Evolutionary conservation across 1,140 invertebrate species (phyloP), one percentile per base, ranked within the genome.

Genomic region (Cecropterus lyciades): DNA sequence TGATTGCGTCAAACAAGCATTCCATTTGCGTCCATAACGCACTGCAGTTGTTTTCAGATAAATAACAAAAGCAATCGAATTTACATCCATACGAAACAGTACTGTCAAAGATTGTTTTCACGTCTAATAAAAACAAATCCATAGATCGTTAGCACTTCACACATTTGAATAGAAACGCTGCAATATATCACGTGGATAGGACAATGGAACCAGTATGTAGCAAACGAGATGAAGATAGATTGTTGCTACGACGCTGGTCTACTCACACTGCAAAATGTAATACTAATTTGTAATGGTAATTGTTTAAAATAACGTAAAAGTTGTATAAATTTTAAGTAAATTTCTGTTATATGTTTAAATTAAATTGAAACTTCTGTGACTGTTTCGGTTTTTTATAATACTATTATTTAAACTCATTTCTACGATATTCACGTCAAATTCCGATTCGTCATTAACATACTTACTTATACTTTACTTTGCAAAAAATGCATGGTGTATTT

Each of bases 201-300:
- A 73, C 71, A 73, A 70, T 73, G 74, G 74, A 76, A 33, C 52
- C 68, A 15, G 45, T 40, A 16, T 45, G 49, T 15, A 17, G 37
- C 62, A 46, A 20, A 52, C 53, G 57, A 76, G 84, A 86, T 83
- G 80, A 86, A 86, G 80, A 86, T 84, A 77, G 77, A 46, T 46
- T 7, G 15, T 46, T 46, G 2, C 1, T 9, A 46, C 5, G 9
- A 46, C 8, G 14, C 15, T 30, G 27, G 15, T 46, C 14, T 11
- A 0, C n/a, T n/a, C 10, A 30, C 27, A 30, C 27, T 30, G 27
- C 27, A 8, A 30, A 30, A 30, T 30, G 33, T 37, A 37, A 37
- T 33, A 33, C 30, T 10, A 33, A 33, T 33, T 37, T 37, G 9
- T 37, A 37, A 37, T n/a, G 9, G 7, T 37, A 1, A 37, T 11